Evolutionary conservation across 1,140 invertebrate species (phyloP).

Genomic region (Aphaenogaster rudis): DNA sequence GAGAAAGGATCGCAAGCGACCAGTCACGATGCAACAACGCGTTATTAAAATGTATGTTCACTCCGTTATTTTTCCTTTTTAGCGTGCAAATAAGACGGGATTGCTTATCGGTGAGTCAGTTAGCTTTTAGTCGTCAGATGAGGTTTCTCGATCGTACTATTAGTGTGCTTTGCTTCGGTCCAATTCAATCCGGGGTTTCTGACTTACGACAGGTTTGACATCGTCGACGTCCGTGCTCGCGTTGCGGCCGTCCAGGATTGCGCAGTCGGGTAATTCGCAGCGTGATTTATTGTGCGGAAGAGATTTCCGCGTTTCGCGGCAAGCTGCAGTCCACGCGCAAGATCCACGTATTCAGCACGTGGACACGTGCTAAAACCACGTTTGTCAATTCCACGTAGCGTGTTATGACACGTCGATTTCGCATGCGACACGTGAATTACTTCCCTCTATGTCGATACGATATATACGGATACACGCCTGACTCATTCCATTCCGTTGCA

Average conservation of each 20-base stretch:
- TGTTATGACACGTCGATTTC: conserved; percentile 40
- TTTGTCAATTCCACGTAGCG: conserved; percentile 10
- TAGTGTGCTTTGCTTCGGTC: neutral
- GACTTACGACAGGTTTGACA: conserved; percentile 40
- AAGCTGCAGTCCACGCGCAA: neutral
- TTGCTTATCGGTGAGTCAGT: conserved; percentile 57
- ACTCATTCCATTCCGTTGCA: neutral
- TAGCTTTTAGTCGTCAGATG: neutral
- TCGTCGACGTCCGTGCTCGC: conserved; percentile 11
- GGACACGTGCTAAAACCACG: conserved; percentile 4
- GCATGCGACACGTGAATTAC: conserved; percentile 4
- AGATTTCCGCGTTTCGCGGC: conserved; percentile 30
- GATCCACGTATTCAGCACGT: neutral
- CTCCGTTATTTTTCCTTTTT: conserved; percentile 16
- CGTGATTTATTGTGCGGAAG: conserved; percentile 36
- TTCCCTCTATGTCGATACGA: neutral
- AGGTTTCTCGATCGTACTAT: neutral
- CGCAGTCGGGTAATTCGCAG: conserved; percentile 16
- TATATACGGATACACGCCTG: neutral
- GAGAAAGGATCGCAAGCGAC: conserved; percentile 48
- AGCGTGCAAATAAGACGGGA: conserved; percentile 35
- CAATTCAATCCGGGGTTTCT: neutral
- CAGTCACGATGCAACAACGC: conserved; percentile 43
- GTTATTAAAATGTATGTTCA: conserved; percentile 36
- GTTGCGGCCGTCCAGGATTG: conserved; percentile 16